A percentile compares a stretch with the other conserved stretches of the same genome.
Evolutionary conservation across 2,888 invertebrate species (phyloP).

Genomic region (Cyclophora punctaria): DNA sequence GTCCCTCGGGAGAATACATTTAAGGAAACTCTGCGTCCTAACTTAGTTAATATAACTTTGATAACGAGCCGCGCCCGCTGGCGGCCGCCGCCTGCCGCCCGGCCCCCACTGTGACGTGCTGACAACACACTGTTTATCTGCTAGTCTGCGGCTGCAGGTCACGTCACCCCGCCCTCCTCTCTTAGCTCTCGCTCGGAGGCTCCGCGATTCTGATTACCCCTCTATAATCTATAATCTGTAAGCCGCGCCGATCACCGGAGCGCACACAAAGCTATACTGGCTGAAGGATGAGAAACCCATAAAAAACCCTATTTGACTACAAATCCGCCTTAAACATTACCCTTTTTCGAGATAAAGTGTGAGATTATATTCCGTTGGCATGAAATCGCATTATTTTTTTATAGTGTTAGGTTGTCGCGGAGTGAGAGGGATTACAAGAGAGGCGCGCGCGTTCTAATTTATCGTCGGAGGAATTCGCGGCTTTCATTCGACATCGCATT

Average conservation of each 20-base stretch:
- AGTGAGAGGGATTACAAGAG: slow-evolving; percentile 5
- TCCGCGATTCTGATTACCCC: not conserved
- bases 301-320: slow-evolving; percentile 19
- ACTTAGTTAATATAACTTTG: too few species aligned
- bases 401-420: slow-evolving; percentile 11
- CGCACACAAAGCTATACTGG: slow-evolving; percentile 11
- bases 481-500: not conserved
- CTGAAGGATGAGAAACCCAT: slow-evolving; percentile 7
- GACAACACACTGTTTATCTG: not conserved
- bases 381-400: slow-evolving; percentile 13
- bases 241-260: slow-evolving; percentile 1
- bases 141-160: not conserved
- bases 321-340: slow-evolving; percentile 17
- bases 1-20: not conserved
- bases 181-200: not conserved
- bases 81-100: too few species aligned
- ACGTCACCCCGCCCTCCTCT: not conserved
- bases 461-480: slow-evolving; percentile 6
- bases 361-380: slow-evolving; percentile 10
- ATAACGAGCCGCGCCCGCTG: too few species aligned
- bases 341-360: slow-evolving; percentile 14
- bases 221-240: not conserved
- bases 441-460: slow-evolving; percentile 3
- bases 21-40: too few species aligned
- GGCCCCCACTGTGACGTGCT: too few species aligned